Evolutionary conservation across 2,888 invertebrate genomes (phyloP).

Genomic region (Spatulosminthurus flaviceps): DNA sequence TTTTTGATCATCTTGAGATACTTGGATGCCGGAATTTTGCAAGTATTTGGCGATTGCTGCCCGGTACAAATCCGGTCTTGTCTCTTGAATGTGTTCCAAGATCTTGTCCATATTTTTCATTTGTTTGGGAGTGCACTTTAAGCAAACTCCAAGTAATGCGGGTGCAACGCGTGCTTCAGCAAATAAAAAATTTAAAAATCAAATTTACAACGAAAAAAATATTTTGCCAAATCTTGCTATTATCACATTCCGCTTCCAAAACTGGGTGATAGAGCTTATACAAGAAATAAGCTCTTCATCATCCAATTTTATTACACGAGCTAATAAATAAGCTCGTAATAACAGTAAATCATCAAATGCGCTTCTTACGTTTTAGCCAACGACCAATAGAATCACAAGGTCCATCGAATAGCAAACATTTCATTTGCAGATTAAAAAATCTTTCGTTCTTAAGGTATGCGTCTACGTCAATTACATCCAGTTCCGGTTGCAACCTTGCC

Average conservation of each 20-base stretch:
- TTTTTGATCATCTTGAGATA: slow-evolving; percentile 29
- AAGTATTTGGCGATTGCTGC: slow-evolving; percentile 47
- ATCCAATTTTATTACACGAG: too few species aligned
- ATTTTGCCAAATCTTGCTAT: too few species aligned
- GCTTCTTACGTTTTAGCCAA: slow-evolving; percentile 40
- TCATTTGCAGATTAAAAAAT: slow-evolving; percentile 50
- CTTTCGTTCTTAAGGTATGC: slow-evolving; percentile 44
- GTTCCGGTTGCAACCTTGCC: slow-evolving; percentile 44
- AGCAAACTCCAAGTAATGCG: slow-evolving; percentile 49
- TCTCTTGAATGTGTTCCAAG: slow-evolving; percentile 45
- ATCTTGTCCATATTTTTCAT: slow-evolving; percentile 40
- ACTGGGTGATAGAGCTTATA: too few species aligned
- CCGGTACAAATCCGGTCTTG: slow-evolving; percentile 48
- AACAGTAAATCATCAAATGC: neutral
- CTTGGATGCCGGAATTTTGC: slow-evolving; percentile 38
- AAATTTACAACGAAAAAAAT: too few species aligned
- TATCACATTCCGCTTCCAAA: too few species aligned
- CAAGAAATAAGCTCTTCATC: too few species aligned
- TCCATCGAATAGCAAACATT: slow-evolving; percentile 51
- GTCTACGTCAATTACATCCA: slow-evolving; percentile 42
- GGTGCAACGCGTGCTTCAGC: slow-evolving; percentile 43
- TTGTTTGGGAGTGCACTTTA: slow-evolving; percentile 50
- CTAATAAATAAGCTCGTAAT: too few species aligned
- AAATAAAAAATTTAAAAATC: slow-evolving; percentile 1
- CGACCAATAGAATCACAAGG: slow-evolving; percentile 48